Evolutionary conservation across 2,113 vertebrate species (phyloP), one percentile per base, ranked within the genome.

Genomic region (Halichoerus grypus): DNA sequence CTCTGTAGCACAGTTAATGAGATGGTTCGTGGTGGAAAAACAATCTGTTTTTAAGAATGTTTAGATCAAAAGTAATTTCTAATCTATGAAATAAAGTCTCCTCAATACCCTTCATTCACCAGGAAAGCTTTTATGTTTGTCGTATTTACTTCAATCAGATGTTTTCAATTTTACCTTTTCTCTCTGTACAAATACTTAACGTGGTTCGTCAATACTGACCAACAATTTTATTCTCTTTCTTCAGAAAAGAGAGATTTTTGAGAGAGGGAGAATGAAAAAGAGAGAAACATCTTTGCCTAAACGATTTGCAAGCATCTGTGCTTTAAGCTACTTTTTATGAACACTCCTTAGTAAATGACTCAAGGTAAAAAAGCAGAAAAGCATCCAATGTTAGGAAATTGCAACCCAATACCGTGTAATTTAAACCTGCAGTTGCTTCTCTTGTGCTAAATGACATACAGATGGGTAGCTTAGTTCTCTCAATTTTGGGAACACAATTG

Each of bases 331-430:
- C 98, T 99, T 99, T 99, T 99, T 99, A 99, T 99, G 99, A 99
- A 99, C 98, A 98, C 99, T 99, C 97, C 98, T 98, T 98, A 98
- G 98, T 99, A 99, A 98, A 99, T 99, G 99, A 99, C 98, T 99
- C 98, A 99, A 99, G 98, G 98, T 99, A 99, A 99, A 99, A 99
- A 99, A 98, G 98, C 98, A 99, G 98, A 99, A 99, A 99, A 98
- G 98, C 98, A 98, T 99, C 98, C 99, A 99, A 98, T 99, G 99
- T 99, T 99, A 99, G 99, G 99, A 99, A 99, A 99, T 99, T 99
- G 99, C 99, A 99, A 99, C 99, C 98, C 99, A 99, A 99, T 99
- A 99, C 99, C 99, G 98, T 99, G 99, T 99, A 99, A 99, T 99
- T 99, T 99, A 99, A 99, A 99, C 99, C 99, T 99, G 99, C 99